Percentiles rank a stretch among this genome's conserved stretches.
These are phyloP conservation scores for Meiosimyza platycephala DNA, from an alignment of 2,888 invertebrate species.

Conservation along the genomic window DNA sequence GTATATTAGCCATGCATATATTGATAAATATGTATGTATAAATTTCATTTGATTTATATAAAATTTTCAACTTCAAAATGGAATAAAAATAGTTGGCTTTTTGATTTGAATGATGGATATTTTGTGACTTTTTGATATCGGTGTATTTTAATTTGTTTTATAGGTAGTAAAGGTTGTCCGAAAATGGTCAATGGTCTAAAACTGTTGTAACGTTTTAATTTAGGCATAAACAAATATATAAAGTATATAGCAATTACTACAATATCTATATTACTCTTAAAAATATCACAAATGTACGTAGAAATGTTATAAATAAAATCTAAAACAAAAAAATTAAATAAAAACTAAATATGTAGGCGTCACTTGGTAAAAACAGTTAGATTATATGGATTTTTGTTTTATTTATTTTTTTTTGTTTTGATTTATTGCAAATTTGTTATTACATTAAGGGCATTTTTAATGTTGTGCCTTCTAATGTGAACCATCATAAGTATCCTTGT, in stretches of 20 bases:
- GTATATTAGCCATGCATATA: background rate
- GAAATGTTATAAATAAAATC: constrained; percentile 39
- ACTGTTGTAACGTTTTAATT: background rate
- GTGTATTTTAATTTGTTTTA: too few relatives aligned
- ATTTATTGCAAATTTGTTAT: constrained; percentile 1
- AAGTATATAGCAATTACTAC: background rate
- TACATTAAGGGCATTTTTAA: background rate
- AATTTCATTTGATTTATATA: background rate
- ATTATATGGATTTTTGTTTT: background rate
- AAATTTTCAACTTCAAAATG: constrained; percentile 14
- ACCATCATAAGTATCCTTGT: constrained; percentile 81
- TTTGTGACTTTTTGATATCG: too few relatives aligned
- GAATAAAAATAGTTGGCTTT: background rate
- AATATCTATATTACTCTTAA: constrained; percentile 46
- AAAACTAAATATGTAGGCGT: background rate
- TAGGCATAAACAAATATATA: background rate
- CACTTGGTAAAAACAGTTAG: constrained; percentile 29
- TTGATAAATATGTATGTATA: background rate
- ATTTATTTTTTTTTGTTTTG: constrained; percentile 7
- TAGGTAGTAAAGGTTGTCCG: constrained; percentile 5
- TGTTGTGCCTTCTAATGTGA: constrained; percentile 65
- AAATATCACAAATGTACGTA: constrained; percentile 54
- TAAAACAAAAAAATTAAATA: constrained; percentile 37
- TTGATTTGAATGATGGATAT: background rate
- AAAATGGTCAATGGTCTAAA: background rate